Conservation (phyloP, 1,140 invertebrate species). For the Acromyrmex charruanus region DNA sequence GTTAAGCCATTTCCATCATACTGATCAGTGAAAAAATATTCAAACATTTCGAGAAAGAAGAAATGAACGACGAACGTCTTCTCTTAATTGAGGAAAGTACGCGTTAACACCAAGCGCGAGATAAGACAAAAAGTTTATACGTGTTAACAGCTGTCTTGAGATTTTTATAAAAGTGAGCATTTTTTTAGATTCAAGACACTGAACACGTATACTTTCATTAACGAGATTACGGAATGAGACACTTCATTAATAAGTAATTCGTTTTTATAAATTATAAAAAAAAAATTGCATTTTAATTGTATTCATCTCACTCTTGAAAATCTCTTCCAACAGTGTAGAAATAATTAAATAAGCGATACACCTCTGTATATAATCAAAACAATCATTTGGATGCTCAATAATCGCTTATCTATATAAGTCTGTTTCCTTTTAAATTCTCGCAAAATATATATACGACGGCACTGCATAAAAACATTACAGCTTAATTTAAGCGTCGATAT, state of each 20-base stretch:
- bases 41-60: not conserved
- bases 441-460: not conserved
- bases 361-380: not conserved
- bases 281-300: not conserved
- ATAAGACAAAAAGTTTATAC: conserved; percentile 9
- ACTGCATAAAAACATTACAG: conserved; percentile 37
- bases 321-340: not conserved
- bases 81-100: conserved; percentile 36
- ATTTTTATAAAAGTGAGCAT: not conserved
- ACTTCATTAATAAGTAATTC: not conserved
- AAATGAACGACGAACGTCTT: not conserved
- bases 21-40: conserved; percentile 27
- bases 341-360: not conserved
- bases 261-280: conserved; percentile 4
- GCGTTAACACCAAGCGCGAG: not conserved
- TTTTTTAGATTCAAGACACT: too few species aligned
- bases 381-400: not conserved
- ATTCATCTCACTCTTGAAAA: not conserved
- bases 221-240: not conserved
- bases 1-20: conserved; percentile 31
- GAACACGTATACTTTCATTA: not conserved
- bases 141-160: not conserved
- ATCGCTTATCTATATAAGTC: not conserved
- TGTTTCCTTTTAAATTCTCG: not conserved
- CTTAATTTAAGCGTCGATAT: conserved; percentile 31